Evolutionary conservation across 2,113 vertebrate species (phyloP), one percentile per base, ranked within the genome.

Genomic region (Genyomyrus donnyi): DNA sequence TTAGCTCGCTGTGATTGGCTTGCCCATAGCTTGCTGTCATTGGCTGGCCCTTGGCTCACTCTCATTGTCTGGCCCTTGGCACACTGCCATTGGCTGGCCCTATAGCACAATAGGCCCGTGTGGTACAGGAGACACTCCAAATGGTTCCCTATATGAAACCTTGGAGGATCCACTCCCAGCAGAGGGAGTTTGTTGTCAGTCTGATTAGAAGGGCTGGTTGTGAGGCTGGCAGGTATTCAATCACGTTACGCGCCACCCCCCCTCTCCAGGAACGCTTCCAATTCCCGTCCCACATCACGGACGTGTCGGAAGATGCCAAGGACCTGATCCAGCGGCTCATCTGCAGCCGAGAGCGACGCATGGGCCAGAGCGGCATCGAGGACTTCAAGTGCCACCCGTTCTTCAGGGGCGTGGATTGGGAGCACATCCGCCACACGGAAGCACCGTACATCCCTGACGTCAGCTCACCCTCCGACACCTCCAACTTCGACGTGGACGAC

Each of bases 361-460:
- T 99, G 1, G 98, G 98, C 1, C 96, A 97, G 87, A 97, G 97
- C 0, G 98, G 98, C 77, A 97, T 99, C 88, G 96, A 97, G 0
- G 98, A 99, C 93, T 99, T 99, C 94, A 97, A 97, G 88, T 95
- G 95, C 21, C 98, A 99, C 80, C 94, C 96, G 0, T 99, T 99
- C 92, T 99, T 99, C 92, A 94, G 95, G 24, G 97, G 97, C 27
- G 96, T 99, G 0, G 95, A 97, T 92, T 99, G 98, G 98, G 98
- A 99, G 53, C 96, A 98, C 91, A 99, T 99, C 91, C 95, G 98
- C 49, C 96, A 95, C 62, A 93, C 97, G 0, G 97, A 98, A 91
- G 98, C 98, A 0, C 98, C 98, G 4, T 99, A 99, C 91, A 97
- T 99, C 92, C 98, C 98, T 0, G 98, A 99, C 0, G 98, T 99